Percentiles rank a stretch among this genome's conserved stretches.
Evolutionary conservation across 2,113 vertebrate species (phyloP).

Genomic region (Todiramphus chloris): DNA sequence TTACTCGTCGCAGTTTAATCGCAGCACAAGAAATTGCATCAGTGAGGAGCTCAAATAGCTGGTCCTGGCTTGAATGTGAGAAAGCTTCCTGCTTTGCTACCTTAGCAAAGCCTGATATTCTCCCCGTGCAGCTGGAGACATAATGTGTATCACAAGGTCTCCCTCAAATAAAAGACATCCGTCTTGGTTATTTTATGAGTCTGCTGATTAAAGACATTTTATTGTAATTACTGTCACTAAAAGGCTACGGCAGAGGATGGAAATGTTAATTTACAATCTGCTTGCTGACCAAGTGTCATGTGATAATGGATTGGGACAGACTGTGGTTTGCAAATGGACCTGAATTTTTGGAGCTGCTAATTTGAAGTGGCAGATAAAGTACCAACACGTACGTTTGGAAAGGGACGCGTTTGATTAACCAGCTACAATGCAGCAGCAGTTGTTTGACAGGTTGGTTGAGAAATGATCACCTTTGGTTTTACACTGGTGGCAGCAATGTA

Average conservation of each 20-base stretch:
- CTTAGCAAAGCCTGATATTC: not conserved
- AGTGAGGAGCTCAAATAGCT: not conserved
- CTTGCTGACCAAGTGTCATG: constrained; percentile 59
- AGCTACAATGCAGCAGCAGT: accelerated
- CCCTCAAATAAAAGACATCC: constrained; percentile 64
- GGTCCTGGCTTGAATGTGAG: not conserved
- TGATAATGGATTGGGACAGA: constrained; percentile 60
- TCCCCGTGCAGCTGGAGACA: constrained; percentile 26
- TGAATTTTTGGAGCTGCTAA: constrained; percentile 15
- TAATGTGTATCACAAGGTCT: constrained; percentile 39
- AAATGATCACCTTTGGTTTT: not conserved
- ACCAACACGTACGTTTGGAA: not conserved
- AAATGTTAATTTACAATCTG: constrained; percentile 70
- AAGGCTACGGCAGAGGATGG: constrained; percentile 51
- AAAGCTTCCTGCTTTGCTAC: not conserved
- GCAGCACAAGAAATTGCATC: not conserved
- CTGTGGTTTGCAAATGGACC: constrained; percentile 33
- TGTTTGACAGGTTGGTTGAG: not conserved
- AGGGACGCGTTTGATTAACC: not conserved
- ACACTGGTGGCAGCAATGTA: accelerated
- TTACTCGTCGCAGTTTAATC: not conserved
- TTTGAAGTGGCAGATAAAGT: constrained; percentile 33
- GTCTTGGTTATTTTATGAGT: constrained; percentile 64
- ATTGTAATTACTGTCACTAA: constrained; percentile 56
- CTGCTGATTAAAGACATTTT: constrained; percentile 64